A percentile compares a stretch with the other conserved stretches of the same genome.
Conservation (phyloP, 1,140 invertebrate species). For the Drosophila azteca region DNA sequence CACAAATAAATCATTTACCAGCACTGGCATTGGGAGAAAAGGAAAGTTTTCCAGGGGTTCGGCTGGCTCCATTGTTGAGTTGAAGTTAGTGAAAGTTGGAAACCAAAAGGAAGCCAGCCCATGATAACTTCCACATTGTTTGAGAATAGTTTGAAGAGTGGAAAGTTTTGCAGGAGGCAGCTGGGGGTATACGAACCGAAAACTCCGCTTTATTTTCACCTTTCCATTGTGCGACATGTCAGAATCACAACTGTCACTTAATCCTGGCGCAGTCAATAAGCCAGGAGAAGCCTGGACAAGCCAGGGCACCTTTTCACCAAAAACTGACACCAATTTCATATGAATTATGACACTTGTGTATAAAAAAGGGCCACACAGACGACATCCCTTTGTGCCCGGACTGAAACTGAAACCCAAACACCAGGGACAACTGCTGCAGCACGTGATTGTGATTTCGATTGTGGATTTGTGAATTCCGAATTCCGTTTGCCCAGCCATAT, state of each 20-base stretch:
- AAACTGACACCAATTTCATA: conserved; percentile 66
- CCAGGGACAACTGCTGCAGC: conserved; percentile 61
- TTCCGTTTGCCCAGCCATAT: conserved; percentile 30
- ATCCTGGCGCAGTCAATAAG: conserved; percentile 47
- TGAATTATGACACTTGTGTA: conserved; percentile 74
- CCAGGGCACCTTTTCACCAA: conserved; percentile 47
- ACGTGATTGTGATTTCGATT: conserved; percentile 59
- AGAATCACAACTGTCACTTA: conserved; percentile 50
- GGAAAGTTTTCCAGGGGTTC: conserved; percentile 19
- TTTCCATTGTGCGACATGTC: conserved; percentile 24
- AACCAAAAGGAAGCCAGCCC: not conserved
- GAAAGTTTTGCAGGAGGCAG: conserved; percentile 7
- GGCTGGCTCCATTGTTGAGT: conserved; percentile 19
- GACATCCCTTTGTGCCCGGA: conserved; percentile 38
- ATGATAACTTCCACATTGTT: conserved; percentile 2
- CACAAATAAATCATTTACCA: conserved; percentile 34
- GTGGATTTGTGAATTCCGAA: conserved; percentile 6
- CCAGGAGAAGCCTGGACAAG: too few relatives aligned
- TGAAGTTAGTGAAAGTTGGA: conserved; percentile 23
- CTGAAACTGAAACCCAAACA: conserved; percentile 48
- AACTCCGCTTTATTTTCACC: not conserved
- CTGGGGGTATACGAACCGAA: too few relatives aligned
- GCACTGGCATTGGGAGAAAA: conserved; percentile 17
- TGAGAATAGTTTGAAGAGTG: not conserved
- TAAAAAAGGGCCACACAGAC: conserved; percentile 36